phyloP scores from a whole-genome alignment of 2,888 invertebrate genomes.

The Alcis repandata region DNA sequence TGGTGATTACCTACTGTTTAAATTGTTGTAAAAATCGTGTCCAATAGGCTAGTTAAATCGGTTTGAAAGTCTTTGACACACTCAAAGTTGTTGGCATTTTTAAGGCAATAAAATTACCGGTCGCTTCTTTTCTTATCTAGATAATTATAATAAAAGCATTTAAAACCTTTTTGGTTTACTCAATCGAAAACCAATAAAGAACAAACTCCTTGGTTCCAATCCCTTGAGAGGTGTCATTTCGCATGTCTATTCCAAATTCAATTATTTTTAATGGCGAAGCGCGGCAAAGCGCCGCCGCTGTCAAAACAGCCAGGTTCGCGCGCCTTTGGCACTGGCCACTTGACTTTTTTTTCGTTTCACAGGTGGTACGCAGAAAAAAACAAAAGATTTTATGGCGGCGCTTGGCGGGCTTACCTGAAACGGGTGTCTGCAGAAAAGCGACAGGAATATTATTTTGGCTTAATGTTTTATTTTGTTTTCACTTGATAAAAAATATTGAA shows the following conservation, averaged over 20 bases:
- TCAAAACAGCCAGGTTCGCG: conserved; percentile 76
- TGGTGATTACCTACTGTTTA: conserved; percentile 6
- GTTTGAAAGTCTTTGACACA: no score
- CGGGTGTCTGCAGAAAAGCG: conserved; percentile 46
- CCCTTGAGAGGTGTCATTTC: conserved; percentile 50
- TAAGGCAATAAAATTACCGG: no score
- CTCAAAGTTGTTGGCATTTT: not conserved
- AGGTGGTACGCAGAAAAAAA: conserved; percentile 77
- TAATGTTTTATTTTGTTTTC: conserved; percentile 7
- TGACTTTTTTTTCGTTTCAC: conserved; percentile 68
- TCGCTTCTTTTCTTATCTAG: no score
- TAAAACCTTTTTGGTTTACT: no score
- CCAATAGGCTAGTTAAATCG: no score
- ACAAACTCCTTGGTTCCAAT: not conserved
- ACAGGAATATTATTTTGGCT: conserved; percentile 10
- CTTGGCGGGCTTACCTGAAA: conserved; percentile 61
- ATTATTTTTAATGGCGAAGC: conserved; percentile 59
- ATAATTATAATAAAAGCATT: no score
- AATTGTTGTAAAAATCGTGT: not conserved
- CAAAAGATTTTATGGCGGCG: conserved; percentile 76
- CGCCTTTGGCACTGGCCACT: conserved; percentile 47
- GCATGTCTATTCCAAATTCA: conserved; percentile 54
- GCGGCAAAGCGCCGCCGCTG: conserved; percentile 71
- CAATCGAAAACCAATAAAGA: not conserved
- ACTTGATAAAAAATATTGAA: not conserved